Evolutionary conservation across 2,113 vertebrate species (phyloP), one percentile per base, ranked within the genome.

Genomic region (Poecilia latipinna): DNA sequence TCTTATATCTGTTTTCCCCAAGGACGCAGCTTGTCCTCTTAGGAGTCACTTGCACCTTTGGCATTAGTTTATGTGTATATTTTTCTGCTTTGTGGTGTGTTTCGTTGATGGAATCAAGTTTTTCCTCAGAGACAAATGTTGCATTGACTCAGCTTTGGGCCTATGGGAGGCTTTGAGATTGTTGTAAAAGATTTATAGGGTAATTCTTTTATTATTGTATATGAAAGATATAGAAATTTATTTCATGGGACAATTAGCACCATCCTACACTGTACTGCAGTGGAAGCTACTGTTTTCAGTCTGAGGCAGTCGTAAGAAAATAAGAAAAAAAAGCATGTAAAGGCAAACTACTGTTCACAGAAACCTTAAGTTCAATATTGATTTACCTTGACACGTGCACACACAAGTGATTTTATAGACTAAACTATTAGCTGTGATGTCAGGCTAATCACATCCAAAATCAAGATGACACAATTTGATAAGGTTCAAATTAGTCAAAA

Each of bases 1-100:
- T 57, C 60, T 78, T 74, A 54, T 28, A 33, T 48, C 76, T 70
- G 72, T 82, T 85, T 82, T 74, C 60, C 75, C 64, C 48, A 39
- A 15, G 17, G 35, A 54, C 63, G 42, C 61, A 73, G 32, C 78
- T 80, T 77, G 77, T 39, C 64, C 65, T 51, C n/a, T 11, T 61
- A 80, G 68, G 42, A 72, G 44, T 72, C 44, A 32, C 37, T 68
- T 37, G 10, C 35, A 37, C 10, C 10, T 37, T 37, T 37, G 35
- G 35, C 35, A 37, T 11, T 37, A 11, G 10, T 37, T 37, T 37
- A 37, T 37, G 10, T 37, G 35, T 37, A 37, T 11, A 37, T 11
- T 37, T 11, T 37, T 37, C 35, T 11, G 35, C 35, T 37, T 37
- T 37, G 35, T 37, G 35, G 35, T 37, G 10, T 37, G 2, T 37